phyloP scores from a whole-genome alignment of 2,888 invertebrate species.

The Oscheius sp. region DNA sequence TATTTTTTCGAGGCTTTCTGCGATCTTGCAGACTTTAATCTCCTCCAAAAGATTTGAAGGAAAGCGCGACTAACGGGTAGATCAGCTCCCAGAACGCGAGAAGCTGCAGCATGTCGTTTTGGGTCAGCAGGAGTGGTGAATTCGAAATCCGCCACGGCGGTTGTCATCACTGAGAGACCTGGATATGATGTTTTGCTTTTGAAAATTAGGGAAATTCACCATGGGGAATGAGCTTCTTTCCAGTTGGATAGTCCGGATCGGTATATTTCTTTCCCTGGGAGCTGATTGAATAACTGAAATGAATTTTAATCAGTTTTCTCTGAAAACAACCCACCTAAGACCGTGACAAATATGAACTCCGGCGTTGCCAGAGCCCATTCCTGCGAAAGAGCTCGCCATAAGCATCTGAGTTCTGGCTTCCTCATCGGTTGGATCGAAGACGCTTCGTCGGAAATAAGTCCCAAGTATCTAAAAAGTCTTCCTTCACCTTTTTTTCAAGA shows the following conservation, averaged over 20 bases:
- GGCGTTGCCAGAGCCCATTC: constrained; percentile 92
- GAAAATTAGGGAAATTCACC: no score
- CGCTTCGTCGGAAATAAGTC: constrained; percentile 78
- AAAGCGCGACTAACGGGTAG: constrained; percentile 53
- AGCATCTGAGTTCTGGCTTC: constrained; percentile 88
- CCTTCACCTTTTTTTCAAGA: no score
- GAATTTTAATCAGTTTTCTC: no score
- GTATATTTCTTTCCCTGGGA: constrained; percentile 65
- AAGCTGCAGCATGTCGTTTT: constrained; percentile 86
- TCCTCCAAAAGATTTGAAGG: no score
- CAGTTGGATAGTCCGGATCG: constrained; percentile 61
- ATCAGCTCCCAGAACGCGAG: constrained; percentile 77
- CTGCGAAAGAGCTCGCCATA: constrained; percentile 82
- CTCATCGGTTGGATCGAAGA: constrained; percentile 81
- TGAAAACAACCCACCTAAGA: no score
- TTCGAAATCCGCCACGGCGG: constrained; percentile 80
- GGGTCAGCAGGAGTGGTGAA: constrained; percentile 86
- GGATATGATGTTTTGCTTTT: no score
- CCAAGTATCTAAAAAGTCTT: constrained; percentile 51
- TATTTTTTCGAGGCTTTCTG: no score
- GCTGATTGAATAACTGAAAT: constrained; percentile 85
- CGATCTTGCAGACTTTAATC: no score
- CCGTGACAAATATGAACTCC: constrained; percentile 91
- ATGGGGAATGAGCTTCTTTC: constrained; percentile 77
- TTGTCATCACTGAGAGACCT: constrained; percentile 80